A percentile compares a stretch with the other conserved stretches of the same genome.
Evolutionary conservation across 2,888 invertebrate genomes (phyloP).

Genomic region (Dasypogon diadema): DNA sequence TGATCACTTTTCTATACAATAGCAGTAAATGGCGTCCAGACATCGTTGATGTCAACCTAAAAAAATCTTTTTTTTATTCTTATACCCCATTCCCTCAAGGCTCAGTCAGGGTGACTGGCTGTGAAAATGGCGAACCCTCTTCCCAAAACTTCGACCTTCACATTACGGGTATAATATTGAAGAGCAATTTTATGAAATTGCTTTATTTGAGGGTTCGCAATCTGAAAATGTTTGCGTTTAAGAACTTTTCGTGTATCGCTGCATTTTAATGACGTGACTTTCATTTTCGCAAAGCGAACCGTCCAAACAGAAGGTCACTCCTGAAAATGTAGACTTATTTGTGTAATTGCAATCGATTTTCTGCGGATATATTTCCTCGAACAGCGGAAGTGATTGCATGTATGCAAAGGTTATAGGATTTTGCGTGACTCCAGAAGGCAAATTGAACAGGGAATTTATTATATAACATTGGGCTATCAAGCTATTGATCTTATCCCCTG

Average conservation of each 20-base stretch:
- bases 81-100: neutral
- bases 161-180: neutral
- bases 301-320: slow-evolving; percentile 22
- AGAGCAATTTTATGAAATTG: slow-evolving; percentile 39
- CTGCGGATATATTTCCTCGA: slow-evolving; percentile 24
- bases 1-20: slow-evolving; percentile 16
- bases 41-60: slow-evolving; percentile 27
- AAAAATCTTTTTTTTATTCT: slow-evolving; percentile 21
- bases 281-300: slow-evolving; percentile 8
- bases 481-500: neutral
- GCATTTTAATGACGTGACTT: slow-evolving; percentile 42
- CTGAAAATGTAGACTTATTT: slow-evolving; percentile 20
- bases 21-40: slow-evolving; percentile 41
- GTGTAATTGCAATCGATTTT: slow-evolving; percentile 46
- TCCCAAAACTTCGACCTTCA: slow-evolving; percentile 3
- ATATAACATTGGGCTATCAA: slow-evolving; percentile 7
- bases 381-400: slow-evolving; percentile 41
- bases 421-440: slow-evolving; percentile 27
- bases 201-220: slow-evolving; percentile 43
- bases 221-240: slow-evolving; percentile 25
- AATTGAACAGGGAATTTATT: slow-evolving; percentile 12
- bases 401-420: slow-evolving; percentile 44
- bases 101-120: neutral
- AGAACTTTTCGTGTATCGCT: slow-evolving; percentile 10
- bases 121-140: neutral